These are phyloP conservation scores for Autographa pulchrina DNA, from an alignment of 2,888 invertebrate genomes.

Conservation along the genomic window DNA sequence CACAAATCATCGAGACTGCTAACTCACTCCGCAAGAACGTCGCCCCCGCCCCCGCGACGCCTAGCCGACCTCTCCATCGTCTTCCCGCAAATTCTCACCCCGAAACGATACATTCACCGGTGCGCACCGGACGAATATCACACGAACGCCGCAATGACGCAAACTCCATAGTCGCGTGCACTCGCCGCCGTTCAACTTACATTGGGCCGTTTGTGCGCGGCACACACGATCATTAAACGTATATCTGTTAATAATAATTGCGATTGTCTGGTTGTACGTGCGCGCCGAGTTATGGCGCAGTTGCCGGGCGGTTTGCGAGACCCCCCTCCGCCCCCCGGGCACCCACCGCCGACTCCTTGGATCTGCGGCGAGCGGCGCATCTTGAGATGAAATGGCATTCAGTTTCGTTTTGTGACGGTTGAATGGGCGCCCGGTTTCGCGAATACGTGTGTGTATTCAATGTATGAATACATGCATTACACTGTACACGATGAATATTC, in stretches of 20 bases:
- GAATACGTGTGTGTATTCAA: conserved; percentile 63
- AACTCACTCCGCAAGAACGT: conserved; percentile 76
- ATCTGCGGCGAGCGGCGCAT: conserved; percentile 74
- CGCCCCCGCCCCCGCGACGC: conserved; percentile 61
- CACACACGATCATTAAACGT: conserved; percentile 85
- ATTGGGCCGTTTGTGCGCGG: conserved; percentile 69
- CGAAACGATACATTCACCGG: conserved; percentile 70
- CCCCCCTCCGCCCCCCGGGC: conserved; percentile 60
- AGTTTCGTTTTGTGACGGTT: conserved; percentile 81
- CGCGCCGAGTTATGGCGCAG: conserved; percentile 85
- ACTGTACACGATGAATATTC: conserved; percentile 48
- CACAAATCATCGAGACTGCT: conserved; percentile 82
- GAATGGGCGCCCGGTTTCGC: conserved; percentile 77
- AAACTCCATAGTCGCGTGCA: conserved; percentile 75
- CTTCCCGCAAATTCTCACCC: conserved; percentile 77
- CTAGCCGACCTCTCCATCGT: conserved; percentile 59
- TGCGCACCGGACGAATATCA: conserved; percentile 69
- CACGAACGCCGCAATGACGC: conserved; percentile 71
- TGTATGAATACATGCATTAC: conserved; percentile 68
- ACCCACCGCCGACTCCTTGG: conserved; percentile 68
- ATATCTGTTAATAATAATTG: conserved; percentile 88
- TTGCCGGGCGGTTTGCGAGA: conserved; percentile 75
- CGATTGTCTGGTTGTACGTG: conserved; percentile 87
- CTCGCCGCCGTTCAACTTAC: conserved; percentile 66
- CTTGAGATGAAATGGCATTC: conserved; percentile 83